Conservation (phyloP, 2,113 vertebrate genomes). For the Nannospalax galili region DNA sequence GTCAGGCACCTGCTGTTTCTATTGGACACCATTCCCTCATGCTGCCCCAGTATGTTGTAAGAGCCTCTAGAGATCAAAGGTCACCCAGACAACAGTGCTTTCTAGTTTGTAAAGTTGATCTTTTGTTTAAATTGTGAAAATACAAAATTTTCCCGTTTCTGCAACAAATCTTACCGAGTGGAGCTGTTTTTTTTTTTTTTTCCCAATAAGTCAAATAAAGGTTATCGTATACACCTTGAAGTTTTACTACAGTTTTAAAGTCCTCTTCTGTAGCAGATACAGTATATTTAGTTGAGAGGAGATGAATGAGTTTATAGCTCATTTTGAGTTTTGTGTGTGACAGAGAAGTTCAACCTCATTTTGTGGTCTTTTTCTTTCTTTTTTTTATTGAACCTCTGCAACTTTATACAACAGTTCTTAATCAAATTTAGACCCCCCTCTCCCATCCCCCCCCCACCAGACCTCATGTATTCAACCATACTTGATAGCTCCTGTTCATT, state of each 20-base stretch:
- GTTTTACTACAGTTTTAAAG: conserved; percentile 20
- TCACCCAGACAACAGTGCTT: background rate
- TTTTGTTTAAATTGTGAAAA: conserved; percentile 3
- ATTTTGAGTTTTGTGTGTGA: background rate
- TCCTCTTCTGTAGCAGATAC: background rate
- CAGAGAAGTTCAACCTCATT: background rate
- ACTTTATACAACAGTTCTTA: too few relatives aligned
- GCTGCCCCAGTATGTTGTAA: background rate
- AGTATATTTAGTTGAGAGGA: background rate
- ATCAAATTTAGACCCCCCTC: too few relatives aligned
- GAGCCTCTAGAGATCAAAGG: background rate
- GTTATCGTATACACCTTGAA: background rate
- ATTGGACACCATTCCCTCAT: background rate
- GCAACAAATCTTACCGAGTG: background rate
- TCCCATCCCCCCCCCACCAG: too few relatives aligned
- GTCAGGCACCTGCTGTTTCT: background rate
- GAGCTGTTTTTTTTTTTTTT: conserved; percentile 53
- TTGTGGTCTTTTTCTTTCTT: background rate
- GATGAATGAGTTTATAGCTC: background rate
- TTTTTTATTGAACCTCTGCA: too few relatives aligned
- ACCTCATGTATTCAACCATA: too few relatives aligned
- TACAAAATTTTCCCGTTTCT: background rate
- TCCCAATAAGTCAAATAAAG: conserved; percentile 19
- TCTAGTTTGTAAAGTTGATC: conserved; percentile 35
- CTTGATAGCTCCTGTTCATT: too few relatives aligned